These are phyloP conservation scores for Climacteris rufus DNA, from an alignment of 2,113 vertebrate species.

Conservation along the genomic window DNA sequence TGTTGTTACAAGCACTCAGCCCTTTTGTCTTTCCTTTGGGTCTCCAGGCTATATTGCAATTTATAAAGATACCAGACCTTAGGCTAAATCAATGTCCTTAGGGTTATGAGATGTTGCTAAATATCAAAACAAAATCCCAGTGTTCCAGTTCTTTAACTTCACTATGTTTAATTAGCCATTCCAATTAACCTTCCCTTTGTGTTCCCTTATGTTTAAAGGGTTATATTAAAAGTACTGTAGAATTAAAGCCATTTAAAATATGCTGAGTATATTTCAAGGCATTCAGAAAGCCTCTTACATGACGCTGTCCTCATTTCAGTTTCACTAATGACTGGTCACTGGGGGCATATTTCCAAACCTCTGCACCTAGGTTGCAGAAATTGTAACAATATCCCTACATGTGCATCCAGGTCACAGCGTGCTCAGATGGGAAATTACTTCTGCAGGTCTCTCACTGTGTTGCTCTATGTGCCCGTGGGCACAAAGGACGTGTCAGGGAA, in stretches of 20 bases:
- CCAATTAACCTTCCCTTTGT: slow-evolving; percentile 66
- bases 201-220: slow-evolving; percentile 67
- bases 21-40: slow-evolving; percentile 55
- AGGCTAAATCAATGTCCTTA: slow-evolving; percentile 60
- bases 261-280: slow-evolving; percentile 46
- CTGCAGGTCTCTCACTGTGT: not conserved
- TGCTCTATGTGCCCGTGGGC: not conserved
- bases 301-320: slow-evolving; percentile 44
- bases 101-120: slow-evolving; percentile 49
- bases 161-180: slow-evolving; percentile 70
- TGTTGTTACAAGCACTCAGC: slow-evolving; percentile 59
- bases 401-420: not conserved
- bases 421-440: slow-evolving; percentile 15
- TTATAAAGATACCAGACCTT: slow-evolving; percentile 61
- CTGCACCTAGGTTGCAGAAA: slow-evolving; percentile 34
- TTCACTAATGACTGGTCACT: not conserved
- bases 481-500: not conserved
- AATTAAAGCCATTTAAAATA: slow-evolving; percentile 52
- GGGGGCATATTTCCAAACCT: slow-evolving; percentile 32
- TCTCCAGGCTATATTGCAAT: slow-evolving; percentile 41
- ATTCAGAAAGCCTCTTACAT: slow-evolving; percentile 1
- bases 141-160: slow-evolving; percentile 61
- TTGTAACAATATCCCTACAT: not conserved
- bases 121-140: slow-evolving; percentile 58
- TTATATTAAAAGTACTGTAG: slow-evolving; percentile 51